Evolutionary conservation across 1,140 invertebrate species (phyloP), one percentile per base, ranked within the genome.

Genomic region (Dolichoris vasculosae): DNA sequence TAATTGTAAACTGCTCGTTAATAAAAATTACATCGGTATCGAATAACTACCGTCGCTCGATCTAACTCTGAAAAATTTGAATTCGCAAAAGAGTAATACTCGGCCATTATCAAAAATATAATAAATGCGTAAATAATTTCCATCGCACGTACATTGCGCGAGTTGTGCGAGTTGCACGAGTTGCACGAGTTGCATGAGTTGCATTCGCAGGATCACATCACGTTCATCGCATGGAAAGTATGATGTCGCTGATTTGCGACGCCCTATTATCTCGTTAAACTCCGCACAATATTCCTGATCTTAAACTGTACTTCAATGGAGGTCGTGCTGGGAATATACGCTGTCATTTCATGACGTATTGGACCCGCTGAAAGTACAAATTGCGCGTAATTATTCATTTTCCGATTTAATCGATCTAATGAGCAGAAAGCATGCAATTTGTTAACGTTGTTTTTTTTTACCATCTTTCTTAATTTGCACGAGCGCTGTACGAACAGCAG

Each of bases 221-320:
- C 8, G 71, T 55, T 83, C 38, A 26, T 48, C 40, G 6, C 51
- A 76, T 38, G 43, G 40, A 78, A 84, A 84, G 77, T 51, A 69
- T 46, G 67, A 84, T 75, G 38, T 85, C 67, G 84, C 55, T 85
- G 78, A 75, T 80, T 85, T 76, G 79, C 59, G 40, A 69, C 48
- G 63, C 63, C 32, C 63, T 46, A 86, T 86, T 86, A 86, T 82
- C 80, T 82, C 46, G 75, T 86, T 86, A 86, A 86, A 82, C 85
- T 78, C 71, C 0, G 73, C 84, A 82, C 84, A 80, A 82, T 82
- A 86, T 86, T 82, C 59, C 84, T 67, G 78, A 77, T 67, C 71
- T 86, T 51, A 81, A 85, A 81, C 69, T 77, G 73, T 48, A 59
- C 67, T 75, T 64, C 78, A 85, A 85, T 85, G 30, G 84, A 85